Conservation (phyloP, 2,888 invertebrate genomes). For the Rutpela maculata region DNA sequence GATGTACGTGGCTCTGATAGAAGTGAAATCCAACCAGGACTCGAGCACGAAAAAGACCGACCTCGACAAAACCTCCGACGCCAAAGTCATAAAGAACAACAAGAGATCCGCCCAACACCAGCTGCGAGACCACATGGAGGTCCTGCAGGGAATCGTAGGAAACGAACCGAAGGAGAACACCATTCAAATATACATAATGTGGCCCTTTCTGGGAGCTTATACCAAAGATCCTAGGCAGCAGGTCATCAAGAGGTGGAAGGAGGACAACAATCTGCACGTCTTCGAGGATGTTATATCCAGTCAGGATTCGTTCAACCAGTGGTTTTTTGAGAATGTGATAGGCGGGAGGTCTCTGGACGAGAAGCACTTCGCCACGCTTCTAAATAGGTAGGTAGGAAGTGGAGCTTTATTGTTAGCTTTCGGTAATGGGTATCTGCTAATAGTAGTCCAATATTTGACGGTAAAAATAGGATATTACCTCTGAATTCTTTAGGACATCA, state of each 20-base stretch:
- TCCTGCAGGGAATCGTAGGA: slow-evolving; percentile 61
- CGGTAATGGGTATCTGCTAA: no score
- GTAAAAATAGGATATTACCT: no score
- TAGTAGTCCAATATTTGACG: no score
- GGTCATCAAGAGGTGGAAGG: slow-evolving; percentile 67
- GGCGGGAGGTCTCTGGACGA: slow-evolving; percentile 52
- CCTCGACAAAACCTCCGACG: slow-evolving; percentile 66
- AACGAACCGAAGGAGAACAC: slow-evolving; percentile 50
- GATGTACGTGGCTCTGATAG: slow-evolving; percentile 60
- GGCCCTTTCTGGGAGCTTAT: slow-evolving; percentile 68
- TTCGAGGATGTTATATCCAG: slow-evolving; percentile 64
- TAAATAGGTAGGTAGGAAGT: slow-evolving; percentile 63
- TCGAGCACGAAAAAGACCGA: slow-evolving; percentile 58
- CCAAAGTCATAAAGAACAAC: slow-evolving; percentile 70
- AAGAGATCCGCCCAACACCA: slow-evolving; percentile 71
- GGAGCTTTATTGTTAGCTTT: no score
- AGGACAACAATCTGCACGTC: slow-evolving; percentile 67
- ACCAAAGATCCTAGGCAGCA: slow-evolving; percentile 67
- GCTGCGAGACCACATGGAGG: slow-evolving; percentile 69
- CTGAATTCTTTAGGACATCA: no score
- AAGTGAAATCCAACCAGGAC: slow-evolving; percentile 70
- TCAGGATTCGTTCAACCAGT: slow-evolving; percentile 64
- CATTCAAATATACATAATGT: slow-evolving; percentile 68
- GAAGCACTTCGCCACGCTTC: slow-evolving; percentile 61
- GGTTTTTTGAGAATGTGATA: slow-evolving; percentile 65